Conservation (phyloP, 1,140 invertebrate species). For the Galleria mellonella region DNA sequence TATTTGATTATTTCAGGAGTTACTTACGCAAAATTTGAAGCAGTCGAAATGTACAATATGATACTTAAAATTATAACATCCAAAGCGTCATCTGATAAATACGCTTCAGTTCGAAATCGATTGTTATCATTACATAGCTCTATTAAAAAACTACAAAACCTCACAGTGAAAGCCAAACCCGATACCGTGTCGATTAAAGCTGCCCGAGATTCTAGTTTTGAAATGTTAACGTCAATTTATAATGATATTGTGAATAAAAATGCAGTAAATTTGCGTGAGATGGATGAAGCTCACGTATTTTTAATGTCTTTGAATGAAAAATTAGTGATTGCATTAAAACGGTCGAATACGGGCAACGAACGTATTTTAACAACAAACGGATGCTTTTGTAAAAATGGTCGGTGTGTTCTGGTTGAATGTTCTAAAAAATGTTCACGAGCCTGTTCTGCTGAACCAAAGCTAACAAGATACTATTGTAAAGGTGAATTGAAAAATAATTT, state of each 20-base stretch:
- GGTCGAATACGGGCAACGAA: conserved; percentile 38
- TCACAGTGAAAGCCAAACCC: conserved; percentile 13
- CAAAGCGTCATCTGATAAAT: too few relatives aligned
- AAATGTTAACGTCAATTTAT: conserved; percentile 24
- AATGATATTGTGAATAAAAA: conserved; percentile 10
- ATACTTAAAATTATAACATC: too few relatives aligned
- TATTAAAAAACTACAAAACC: conserved; percentile 21
- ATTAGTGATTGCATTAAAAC: conserved; percentile 35
- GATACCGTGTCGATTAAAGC: conserved; percentile 15
- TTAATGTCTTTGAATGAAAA: conserved; percentile 34
- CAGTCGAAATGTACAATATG: too few relatives aligned
- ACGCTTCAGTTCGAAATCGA: too few relatives aligned
- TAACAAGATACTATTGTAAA: conserved; percentile 38
- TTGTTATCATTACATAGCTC: conserved; percentile 12
- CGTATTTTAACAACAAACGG: conserved; percentile 22
- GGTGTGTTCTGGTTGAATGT: conserved; percentile 31
- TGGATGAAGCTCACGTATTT: conserved; percentile 31
- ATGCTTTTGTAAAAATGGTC: conserved; percentile 35
- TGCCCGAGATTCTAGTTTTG: conserved; percentile 29
- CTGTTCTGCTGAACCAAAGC: conserved; percentile 30
- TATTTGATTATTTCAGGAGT: too few relatives aligned
- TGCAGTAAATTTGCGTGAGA: conserved; percentile 10
- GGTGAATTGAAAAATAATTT: conserved; percentile 9
- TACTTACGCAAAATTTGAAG: too few relatives aligned
- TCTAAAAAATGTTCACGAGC: conserved; percentile 30